phyloP scores from a whole-genome alignment of 2,113 vertebrate species.

The Pseudorectes ferrugineus region DNA sequence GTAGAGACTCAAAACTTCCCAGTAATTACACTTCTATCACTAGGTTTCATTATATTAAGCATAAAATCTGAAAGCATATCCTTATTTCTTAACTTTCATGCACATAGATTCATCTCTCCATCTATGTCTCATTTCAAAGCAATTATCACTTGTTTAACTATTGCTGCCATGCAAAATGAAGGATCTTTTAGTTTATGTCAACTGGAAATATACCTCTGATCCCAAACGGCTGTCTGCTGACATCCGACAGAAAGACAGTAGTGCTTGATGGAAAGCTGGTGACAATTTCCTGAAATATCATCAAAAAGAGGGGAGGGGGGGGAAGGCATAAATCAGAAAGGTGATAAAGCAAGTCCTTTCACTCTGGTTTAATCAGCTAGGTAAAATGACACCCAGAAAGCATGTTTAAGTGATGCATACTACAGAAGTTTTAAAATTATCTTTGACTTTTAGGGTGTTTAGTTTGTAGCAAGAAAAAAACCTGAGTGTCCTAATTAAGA shows the following conservation, averaged over 20 bases:
- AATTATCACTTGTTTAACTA: not conserved
- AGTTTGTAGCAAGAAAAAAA: not conserved
- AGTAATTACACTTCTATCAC: not conserved
- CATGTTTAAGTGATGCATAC: not conserved
- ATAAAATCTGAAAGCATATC: not conserved
- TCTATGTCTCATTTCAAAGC: not conserved
- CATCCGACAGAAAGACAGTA: conserved; percentile 98
- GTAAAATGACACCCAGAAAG: not conserved
- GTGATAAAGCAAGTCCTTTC: not conserved
- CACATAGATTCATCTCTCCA: not conserved
- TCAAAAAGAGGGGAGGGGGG: not conserved
- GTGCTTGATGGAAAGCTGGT: conserved; percentile 93
- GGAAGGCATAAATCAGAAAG: not conserved
- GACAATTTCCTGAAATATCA: conserved; percentile 84
- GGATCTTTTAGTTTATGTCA: not conserved
- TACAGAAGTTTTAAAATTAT: not conserved
- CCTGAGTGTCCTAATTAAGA: not conserved
- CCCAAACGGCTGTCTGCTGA: conserved; percentile 96
- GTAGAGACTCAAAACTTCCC: not conserved
- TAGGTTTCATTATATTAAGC: not conserved
- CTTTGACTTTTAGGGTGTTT: not conserved
- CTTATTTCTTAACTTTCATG: not conserved
- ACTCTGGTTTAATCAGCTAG: not conserved
- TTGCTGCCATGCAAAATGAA: not conserved
- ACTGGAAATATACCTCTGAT: conserved; percentile 83